Evolutionary conservation across 92 coral and sea anemone species (phyloP), one percentile per base, ranked within the genome.

Genomic region (Parazoanthus atlanticus): DNA sequence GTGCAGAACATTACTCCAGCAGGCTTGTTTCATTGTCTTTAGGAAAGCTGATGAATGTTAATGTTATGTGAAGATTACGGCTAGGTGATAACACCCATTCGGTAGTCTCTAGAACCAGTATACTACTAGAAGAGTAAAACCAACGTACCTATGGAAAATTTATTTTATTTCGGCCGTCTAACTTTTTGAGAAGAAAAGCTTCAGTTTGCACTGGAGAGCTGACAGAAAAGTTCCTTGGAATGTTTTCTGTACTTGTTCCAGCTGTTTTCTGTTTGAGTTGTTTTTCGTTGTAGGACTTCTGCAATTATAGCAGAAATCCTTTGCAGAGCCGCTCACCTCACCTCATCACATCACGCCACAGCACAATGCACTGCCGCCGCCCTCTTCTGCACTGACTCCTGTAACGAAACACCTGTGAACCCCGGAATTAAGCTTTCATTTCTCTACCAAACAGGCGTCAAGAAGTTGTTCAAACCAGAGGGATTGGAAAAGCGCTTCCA

Each of bases 401-500:
- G 9, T 30, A 34, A 3, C 19, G 25, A 25, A 32, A n/a, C 74
- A 82, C 76, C 74, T 82, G 49, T 82, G 34, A 7, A 25, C 16
- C 47, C 26, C 19, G n/a, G 49, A 69, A 83, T 41, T 70, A 69
- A 84, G 21, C 67, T 28, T 84, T 43, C 16, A 28, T 84, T 84
- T 43, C 17, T 70, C 40, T 84, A 25, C 78, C 78, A 30, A 49
- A 43, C 64, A 84, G 87, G 87, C 76, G 79, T 31, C 25, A 84
- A 84, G 87, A 84, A 46, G 69, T 46, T 84, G 64, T 84, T 84
- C 69, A 84, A 91, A 76, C 94, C 94, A 71, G 89, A 88, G 58
- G 94, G 92, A 13, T 84, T 95, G 21, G 93, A 89, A 1, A 88
- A 93, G 78, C 91, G 88, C 21, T 94, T 90, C 82, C 26, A 76